Conservation (phyloP, 2,797 vertebrate species). For the Gallinago solitaria region DNA sequence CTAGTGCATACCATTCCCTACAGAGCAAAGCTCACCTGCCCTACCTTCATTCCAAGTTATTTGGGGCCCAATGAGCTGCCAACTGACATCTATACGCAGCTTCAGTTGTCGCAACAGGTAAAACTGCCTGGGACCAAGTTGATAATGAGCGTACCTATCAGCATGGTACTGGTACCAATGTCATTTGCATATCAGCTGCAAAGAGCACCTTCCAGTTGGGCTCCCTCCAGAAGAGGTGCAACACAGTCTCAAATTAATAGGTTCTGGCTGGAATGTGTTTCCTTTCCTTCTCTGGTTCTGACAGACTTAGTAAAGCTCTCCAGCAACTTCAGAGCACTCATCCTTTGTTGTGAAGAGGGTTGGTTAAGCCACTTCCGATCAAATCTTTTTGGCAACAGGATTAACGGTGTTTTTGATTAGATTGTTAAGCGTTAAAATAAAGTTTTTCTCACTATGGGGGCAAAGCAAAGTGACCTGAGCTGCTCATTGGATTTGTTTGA, state of each 20-base stretch:
- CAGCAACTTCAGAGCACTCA: neutral
- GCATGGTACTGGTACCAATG: neutral
- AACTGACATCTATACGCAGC: fast-evolving
- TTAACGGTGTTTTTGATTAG: neutral
- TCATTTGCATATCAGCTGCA: neutral
- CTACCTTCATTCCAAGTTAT: neutral
- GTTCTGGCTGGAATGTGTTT: neutral
- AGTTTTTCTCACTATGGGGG: neutral
- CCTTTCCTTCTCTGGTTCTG: neutral
- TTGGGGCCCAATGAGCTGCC: neutral
- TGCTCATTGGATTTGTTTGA: neutral
- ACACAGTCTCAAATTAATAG: neutral
- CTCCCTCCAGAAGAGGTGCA: neutral
- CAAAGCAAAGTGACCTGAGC: neutral
- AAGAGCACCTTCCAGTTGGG: neutral
- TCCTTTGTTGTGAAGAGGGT: neutral
- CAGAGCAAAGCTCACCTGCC: neutral
- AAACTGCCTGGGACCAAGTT: neutral
- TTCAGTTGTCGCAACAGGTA: neutral
- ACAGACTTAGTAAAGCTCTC: neutral
- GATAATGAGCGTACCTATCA: neutral
- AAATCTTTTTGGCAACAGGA: neutral
- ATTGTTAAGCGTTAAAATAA: neutral
- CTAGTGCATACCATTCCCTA: fast-evolving
- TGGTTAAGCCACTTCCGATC: neutral